Evolutionary conservation across 2,113 vertebrate species (phyloP), one percentile per base, ranked within the genome.

Genomic region (Perognathus longimembris): DNA sequence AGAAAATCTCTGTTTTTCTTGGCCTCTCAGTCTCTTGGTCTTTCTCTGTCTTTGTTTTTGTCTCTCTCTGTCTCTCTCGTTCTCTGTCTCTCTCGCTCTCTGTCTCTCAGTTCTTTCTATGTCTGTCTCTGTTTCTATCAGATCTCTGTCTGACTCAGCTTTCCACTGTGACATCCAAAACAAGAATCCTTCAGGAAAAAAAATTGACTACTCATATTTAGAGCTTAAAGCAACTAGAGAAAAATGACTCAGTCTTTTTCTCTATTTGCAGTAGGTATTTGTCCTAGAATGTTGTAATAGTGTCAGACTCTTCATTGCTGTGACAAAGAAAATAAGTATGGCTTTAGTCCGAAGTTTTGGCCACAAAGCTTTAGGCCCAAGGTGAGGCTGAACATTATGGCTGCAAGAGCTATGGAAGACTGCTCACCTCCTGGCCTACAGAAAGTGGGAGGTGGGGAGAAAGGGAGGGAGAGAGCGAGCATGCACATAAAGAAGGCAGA

Each of bases 181-280:
- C 3, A 42, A 54, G 42, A 61, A 20, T 1, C 64, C 28, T 90
- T 59, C 59, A 75, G 54, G 63, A 59, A 36, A 88, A 45, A 30
- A 34, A 82, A 85, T 30, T 22, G 21, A 70, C 38, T 36, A 34
- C 64, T 73, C 36, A 12, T 45, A 64, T 59, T 88, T 64, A 74
- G 32, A 20, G 6, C 24, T 73, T 88, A 75, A 75, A 66, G 32
- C 40, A 66, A 18, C 10, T 34, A 18, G n/a, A 81, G 59, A 80
- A 80, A 74, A 76, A 14, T 26, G 3, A 54, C 50, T 21, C 42
- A 5, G 40, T 80, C 26, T 79, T 8, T n/a, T 90, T 69, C 80
- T 30, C n/a, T 57, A 42, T 59, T 88, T 85, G 85, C 67, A 85
- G 50, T 50, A 76, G 34, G 34, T 17, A 67, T 54, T 90, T 89